phyloP scores from a whole-genome alignment of 2,113 vertebrate species.

The Narcine bancroftii region DNA sequence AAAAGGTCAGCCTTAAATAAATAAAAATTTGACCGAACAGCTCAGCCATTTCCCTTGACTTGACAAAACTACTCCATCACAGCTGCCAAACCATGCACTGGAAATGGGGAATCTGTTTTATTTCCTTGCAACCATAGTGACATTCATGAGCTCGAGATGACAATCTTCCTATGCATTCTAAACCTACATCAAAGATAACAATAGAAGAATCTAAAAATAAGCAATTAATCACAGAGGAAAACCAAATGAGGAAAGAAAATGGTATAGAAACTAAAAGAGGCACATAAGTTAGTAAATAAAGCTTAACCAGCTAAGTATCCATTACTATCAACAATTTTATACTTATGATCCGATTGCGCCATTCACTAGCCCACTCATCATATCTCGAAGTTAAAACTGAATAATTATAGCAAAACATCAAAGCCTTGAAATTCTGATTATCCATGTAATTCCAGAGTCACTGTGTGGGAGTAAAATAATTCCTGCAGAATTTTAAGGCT shows the following conservation, averaged over 20 bases:
- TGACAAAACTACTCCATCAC: constrained; percentile 7
- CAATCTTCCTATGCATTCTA: background rate
- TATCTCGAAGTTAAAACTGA: background rate
- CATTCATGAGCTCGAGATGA: constrained; percentile 7
- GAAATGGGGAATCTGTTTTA: constrained; percentile 11
- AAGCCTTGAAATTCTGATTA: background rate
- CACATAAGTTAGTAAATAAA: background rate
- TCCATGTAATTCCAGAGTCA: background rate
- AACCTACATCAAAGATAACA: constrained; percentile 11
- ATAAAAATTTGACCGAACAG: background rate
- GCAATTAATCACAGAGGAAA: background rate
- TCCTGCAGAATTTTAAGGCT: no score
- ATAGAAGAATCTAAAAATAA: background rate
- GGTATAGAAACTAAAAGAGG: background rate
- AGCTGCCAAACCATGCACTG: background rate
- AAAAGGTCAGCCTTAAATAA: constrained; percentile 28
- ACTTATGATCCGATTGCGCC: background rate
- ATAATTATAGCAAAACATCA: background rate
- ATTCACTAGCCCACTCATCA: background rate
- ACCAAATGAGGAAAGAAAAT: background rate
- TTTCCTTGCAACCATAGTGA: constrained; percentile 6
- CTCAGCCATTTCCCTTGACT: background rate
- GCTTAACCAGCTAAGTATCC: background rate
- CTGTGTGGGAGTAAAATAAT: background rate
- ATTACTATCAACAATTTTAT: background rate